phyloP scores from a whole-genome alignment of 2,797 vertebrate genomes.

The Coilia nasus region DNA sequence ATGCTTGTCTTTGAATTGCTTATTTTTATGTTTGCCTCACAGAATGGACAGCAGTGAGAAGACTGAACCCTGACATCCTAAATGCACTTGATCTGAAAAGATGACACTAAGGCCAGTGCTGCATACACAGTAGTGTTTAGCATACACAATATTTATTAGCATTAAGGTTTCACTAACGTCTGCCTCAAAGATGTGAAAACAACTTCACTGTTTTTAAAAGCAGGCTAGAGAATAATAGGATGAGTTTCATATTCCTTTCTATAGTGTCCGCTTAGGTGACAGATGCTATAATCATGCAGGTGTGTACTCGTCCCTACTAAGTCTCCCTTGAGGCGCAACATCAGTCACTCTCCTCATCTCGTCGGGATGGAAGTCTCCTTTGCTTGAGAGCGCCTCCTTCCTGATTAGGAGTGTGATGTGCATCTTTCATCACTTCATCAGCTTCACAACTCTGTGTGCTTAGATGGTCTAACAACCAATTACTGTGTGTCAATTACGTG shows the following conservation, averaged over 20 bases:
- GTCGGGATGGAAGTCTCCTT: not conserved
- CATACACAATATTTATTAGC: not conserved
- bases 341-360: not conserved
- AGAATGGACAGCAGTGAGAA: not conserved
- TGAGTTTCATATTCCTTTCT: not conserved
- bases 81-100: not conserved
- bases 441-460: conserved; percentile 12
- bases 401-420: conserved; percentile 4
- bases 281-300: conserved; percentile 13
- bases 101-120: not conserved
- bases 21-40: not conserved
- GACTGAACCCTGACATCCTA: not conserved
- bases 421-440: conserved; percentile 22
- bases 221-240: not conserved
- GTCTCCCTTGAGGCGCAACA: not conserved
- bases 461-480: not conserved
- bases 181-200: not conserved
- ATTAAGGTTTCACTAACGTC: not conserved
- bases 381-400: not conserved
- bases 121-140: not conserved
- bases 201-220: not conserved
- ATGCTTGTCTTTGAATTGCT: conserved; percentile 9
- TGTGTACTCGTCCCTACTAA: not conserved
- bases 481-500: not conserved
- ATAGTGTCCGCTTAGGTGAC: not conserved